Base-by-base conservation (phyloP, 2,113 vertebrate species). In the Anser cygnoides region DNA sequence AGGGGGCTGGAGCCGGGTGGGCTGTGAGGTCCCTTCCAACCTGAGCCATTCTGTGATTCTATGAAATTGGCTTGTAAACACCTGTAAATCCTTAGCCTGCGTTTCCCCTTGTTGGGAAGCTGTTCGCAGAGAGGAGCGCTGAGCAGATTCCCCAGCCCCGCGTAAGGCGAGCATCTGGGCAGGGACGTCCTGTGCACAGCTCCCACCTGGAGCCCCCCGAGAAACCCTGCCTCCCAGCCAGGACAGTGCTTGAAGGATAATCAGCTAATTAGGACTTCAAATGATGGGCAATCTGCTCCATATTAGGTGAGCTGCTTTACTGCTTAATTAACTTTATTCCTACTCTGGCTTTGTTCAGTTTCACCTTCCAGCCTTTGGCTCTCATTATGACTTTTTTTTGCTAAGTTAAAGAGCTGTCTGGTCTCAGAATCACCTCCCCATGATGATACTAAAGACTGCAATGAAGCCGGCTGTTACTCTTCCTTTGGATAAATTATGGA, bases 281-380 rank as follows among this genome's bases (percentile, higher is more conserved):
- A 57, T 37, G 22, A 19, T 10, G 17, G 59, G 59, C 50, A 76
- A 62, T 35, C 39, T 93, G 75, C 63, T 97, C 63, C 23, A 0
- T 22, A 58, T 88, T 67, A 72, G 43, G 43, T 46, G 46, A 49
- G 39, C 66, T 62, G 41, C 55, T 80, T 83, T 54, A 4, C 20
- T 66, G 67, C 88, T 73, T 94, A 90, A 97, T 97, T 97, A 86
- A 83, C 79, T 95, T 83, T 21, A 80, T 85, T 94, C 79, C 63
- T 90, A 15, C 62, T 83, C 79, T 16, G 39, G 31, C 37, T 94
- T 91, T 95, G 65, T 95, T 92, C 84, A 39, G 84, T 66, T 95
- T 90, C 68, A 83, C 90, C 88, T 94, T 55, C 26, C 75, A 93
- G 88, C 88, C 90, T 94, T 81, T 87, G 70, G 61, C 70, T 80